Evolutionary conservation across 1,140 invertebrate species (phyloP).

Genomic region (Bilobella aurantiaca): DNA sequence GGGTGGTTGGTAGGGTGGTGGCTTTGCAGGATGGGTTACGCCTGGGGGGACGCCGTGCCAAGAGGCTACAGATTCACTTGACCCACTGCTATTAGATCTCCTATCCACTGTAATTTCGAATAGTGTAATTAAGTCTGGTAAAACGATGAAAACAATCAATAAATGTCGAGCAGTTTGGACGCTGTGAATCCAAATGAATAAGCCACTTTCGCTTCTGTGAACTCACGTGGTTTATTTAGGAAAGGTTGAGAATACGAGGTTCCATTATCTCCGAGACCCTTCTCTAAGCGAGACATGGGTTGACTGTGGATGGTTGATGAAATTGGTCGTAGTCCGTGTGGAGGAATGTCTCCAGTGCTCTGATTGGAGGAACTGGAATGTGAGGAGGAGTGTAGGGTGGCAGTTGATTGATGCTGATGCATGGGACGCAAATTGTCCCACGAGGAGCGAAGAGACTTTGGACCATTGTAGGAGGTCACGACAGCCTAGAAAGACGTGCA

Average conservation of each 20-base stretch:
- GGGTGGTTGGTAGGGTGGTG: slow-evolving; percentile 38
- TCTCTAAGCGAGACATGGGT: slow-evolving; percentile 7
- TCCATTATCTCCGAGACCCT: slow-evolving; percentile 23
- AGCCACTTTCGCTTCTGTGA: slow-evolving; percentile 7
- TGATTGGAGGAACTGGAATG: slow-evolving; percentile 35
- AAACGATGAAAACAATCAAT: no score
- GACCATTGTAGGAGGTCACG: slow-evolving; percentile 44
- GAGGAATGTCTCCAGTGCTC: slow-evolving; percentile 28
- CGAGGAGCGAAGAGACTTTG: slow-evolving; percentile 37
- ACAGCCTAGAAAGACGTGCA: slow-evolving; percentile 39
- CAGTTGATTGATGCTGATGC: slow-evolving; percentile 31
- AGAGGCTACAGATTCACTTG: slow-evolving; percentile 61
- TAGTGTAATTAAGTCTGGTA: no score
- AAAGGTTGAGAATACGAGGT: slow-evolving; percentile 29
- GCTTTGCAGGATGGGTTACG: slow-evolving; percentile 35
- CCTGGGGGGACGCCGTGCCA: slow-evolving; percentile 38
- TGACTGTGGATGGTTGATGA: neutral
- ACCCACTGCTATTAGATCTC: slow-evolving; percentile 50
- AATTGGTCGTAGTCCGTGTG: slow-evolving; percentile 1
- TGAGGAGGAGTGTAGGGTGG: slow-evolving; percentile 33
- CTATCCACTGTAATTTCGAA: slow-evolving; percentile 12
- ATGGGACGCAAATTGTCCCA: slow-evolving; percentile 28
- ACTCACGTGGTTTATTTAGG: slow-evolving; percentile 19
- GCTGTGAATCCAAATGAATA: neutral
- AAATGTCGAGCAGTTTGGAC: no score